These are phyloP conservation scores for Brachyalestes nurse DNA, from an alignment of 2,797 vertebrate species.

Conservation along the genomic window DNA sequence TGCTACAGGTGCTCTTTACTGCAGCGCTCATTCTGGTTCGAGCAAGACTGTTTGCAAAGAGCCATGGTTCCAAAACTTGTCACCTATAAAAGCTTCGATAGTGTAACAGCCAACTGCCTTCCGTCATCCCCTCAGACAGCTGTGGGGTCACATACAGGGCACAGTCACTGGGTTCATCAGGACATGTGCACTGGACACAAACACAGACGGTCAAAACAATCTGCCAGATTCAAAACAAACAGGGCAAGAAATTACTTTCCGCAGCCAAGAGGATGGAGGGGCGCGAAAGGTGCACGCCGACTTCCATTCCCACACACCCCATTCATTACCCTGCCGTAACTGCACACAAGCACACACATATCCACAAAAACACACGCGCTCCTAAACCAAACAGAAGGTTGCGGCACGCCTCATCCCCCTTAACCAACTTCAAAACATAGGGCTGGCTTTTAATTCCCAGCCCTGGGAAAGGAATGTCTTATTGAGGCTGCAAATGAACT, in stretches of 20 bases:
- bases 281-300: slow-evolving; percentile 26
- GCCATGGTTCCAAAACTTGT: slow-evolving; percentile 10
- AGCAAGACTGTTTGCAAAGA: slow-evolving; percentile 13
- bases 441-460: slow-evolving; percentile 50
- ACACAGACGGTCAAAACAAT: slow-evolving; percentile 56
- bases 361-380: slow-evolving; percentile 54
- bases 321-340: slow-evolving; percentile 47
- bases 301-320: slow-evolving; percentile 45
- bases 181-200: slow-evolving; percentile 46
- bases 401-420: slow-evolving; percentile 48
- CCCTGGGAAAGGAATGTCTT: slow-evolving; percentile 58
- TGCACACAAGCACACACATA: slow-evolving; percentile 36
- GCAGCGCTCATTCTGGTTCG: background rate
- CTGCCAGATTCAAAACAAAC: slow-evolving; percentile 57
- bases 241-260: slow-evolving; percentile 32
- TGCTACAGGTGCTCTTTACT: slow-evolving; percentile 9
- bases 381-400: slow-evolving; percentile 54
- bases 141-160: slow-evolving; percentile 48
- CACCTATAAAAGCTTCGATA: slow-evolving; percentile 7
- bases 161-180: slow-evolving; percentile 46
- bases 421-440: slow-evolving; percentile 58
- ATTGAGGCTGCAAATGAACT: slow-evolving; percentile 54
- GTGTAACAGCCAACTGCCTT: slow-evolving; percentile 10
- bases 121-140: slow-evolving; percentile 21
- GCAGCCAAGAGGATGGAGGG: slow-evolving; percentile 8